Evolutionary conservation across 2,888 invertebrate species (phyloP).

Genomic region (Drosophila fungiperda): DNA sequence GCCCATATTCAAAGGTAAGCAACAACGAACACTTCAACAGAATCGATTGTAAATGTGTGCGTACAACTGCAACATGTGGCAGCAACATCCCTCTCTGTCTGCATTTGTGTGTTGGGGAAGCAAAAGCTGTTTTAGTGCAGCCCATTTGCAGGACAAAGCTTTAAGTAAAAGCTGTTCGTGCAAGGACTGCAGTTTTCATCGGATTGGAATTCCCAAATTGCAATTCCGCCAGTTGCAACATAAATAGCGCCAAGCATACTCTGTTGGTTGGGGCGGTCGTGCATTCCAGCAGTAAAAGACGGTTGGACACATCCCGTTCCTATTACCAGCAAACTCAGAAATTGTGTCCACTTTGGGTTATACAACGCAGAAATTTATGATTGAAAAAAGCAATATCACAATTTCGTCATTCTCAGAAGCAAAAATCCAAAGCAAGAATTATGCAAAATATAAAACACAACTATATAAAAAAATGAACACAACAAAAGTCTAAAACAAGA

Average conservation of each 20-base stretch:
- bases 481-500: conserved; percentile 65
- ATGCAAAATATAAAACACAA: conserved; percentile 41
- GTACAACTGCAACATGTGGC: conserved; percentile 19
- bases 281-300: conserved; percentile 73
- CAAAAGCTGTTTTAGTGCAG: conserved; percentile 57
- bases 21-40: conserved; percentile 23
- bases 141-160: conserved; percentile 49
- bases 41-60: background rate
- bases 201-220: conserved; percentile 69
- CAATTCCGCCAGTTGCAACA: conserved; percentile 34
- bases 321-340: conserved; percentile 62
- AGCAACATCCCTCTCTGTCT: conserved; percentile 22
- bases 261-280: conserved; percentile 71
- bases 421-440: conserved; percentile 29
- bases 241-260: conserved; percentile 55
- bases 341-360: conserved; percentile 74
- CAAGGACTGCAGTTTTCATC: conserved; percentile 43
- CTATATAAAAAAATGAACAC: conserved; percentile 38
- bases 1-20: conserved; percentile 85
- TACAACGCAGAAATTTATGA: conserved; percentile 54
- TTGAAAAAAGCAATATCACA: conserved; percentile 31
- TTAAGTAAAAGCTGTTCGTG: conserved; percentile 36
- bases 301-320: conserved; percentile 81
- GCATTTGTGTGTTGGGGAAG: conserved; percentile 1
- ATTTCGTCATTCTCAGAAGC: conserved; percentile 68